Evolutionary conservation across 2,797 vertebrate species (phyloP), one percentile per base, ranked within the genome.

Genomic region (Coccyzus lansbergi): DNA sequence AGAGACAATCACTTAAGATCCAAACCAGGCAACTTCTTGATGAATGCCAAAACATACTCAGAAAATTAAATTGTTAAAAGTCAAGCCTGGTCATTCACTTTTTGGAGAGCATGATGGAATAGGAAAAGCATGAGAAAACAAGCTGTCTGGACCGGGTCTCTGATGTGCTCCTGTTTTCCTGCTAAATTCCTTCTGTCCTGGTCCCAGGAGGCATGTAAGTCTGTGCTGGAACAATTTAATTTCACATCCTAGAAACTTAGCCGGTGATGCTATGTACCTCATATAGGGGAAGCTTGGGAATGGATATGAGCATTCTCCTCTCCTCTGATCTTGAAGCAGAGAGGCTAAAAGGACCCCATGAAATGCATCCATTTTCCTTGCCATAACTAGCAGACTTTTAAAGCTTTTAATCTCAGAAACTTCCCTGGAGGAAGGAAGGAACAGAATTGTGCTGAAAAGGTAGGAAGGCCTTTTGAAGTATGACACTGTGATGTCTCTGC

Each of bases 41-140:
- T 86, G 83, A 87, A 68, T 94, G 86, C 15, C 51, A 80, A 79
- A 94, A 78, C 62, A 42, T 28, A n/a, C 63, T 92, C 58, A 88
- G 90, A 88, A 94, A 94, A 96, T 94, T 90, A 83, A 94, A 87
- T 72, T 85, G 51, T 62, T 90, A 9, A 59, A 87, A 77, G 74
- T 74, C 71, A 42, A 19, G 51, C 59, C 85, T 86, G 60, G 60
- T 84, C 38, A 60, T 93, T 88, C 5, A 10, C 84, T 92, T 90
- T 92, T 51, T 72, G 5, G 5, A 38, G 25, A 65, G 18, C 26
- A 38, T n/a, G 77, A 46, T 12, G 10, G 60, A 74, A 20, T 26
- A 82, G 46, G 44, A 70, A 82, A 82, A 79, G 67, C 33, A 64
- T 6, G 10, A 82, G 48, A 58, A 94, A 65, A 67, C 15, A 84